Percentiles rank a stretch among this genome's conserved stretches.
Conservation (phyloP, 2,888 invertebrate genomes). For the Lepas anatifera region DNA sequence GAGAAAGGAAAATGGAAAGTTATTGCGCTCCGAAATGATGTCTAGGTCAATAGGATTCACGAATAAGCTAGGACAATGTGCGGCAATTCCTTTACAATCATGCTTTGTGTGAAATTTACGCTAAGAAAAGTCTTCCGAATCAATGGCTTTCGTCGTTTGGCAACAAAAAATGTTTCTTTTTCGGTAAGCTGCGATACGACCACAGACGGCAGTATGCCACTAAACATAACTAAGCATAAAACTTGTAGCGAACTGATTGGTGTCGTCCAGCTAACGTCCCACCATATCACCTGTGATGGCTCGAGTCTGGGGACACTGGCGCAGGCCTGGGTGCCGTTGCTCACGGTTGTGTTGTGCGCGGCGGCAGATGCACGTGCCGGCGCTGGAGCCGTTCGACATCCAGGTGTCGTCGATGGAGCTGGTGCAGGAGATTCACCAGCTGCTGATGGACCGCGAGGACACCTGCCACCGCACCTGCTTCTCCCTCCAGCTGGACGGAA, state of each 20-base stretch:
- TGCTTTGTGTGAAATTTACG: too few relatives aligned
- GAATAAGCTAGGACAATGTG: too few relatives aligned
- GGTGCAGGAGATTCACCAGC: constrained; percentile 93
- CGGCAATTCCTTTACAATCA: too few relatives aligned
- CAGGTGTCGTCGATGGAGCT: constrained; percentile 93
- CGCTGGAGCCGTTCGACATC: constrained; percentile 9
- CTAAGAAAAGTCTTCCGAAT: too few relatives aligned
- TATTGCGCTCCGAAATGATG: too few relatives aligned
- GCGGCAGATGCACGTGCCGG: background rate
- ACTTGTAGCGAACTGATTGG: background rate
- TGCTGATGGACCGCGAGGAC: constrained; percentile 95
- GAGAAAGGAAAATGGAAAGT: too few relatives aligned
- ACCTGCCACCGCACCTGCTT: constrained; percentile 98
- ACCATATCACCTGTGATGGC: background rate
- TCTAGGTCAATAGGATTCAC: too few relatives aligned
- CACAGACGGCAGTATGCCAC: too few relatives aligned
- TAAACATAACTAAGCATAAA: background rate
- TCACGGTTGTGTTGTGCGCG: background rate
- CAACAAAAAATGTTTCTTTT: too few relatives aligned
- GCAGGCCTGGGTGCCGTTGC: background rate
- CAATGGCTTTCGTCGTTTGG: too few relatives aligned
- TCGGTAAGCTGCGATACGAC: too few relatives aligned
- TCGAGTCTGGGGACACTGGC: background rate
- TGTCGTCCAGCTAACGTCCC: background rate
- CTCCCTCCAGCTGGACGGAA: constrained; percentile 85